Conservation (phyloP, 2,888 invertebrate species). For the Sarcophaga rosellei region DNA sequence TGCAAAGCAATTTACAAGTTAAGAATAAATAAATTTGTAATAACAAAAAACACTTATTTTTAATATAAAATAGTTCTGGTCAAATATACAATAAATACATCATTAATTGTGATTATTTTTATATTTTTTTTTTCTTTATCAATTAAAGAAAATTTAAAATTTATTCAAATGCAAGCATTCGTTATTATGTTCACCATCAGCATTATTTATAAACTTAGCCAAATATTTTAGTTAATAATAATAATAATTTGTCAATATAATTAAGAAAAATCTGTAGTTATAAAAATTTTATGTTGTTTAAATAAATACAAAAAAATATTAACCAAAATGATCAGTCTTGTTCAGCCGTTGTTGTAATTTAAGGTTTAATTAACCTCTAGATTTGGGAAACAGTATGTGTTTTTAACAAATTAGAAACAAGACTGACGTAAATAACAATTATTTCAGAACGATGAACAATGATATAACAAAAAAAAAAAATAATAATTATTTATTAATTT, state of each 20-base stretch:
- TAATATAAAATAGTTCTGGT: constrained; percentile 42
- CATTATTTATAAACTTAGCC: constrained; percentile 68
- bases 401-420: too few relatives aligned
- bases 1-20: neutral
- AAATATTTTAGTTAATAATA: constrained; percentile 50
- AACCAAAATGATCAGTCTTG: neutral
- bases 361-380: too few relatives aligned
- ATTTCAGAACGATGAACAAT: too few relatives aligned
- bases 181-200: constrained; percentile 51
- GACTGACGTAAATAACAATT: too few relatives aligned
- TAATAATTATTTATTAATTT: too few relatives aligned
- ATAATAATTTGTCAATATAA: constrained; percentile 14
- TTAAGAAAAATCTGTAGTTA: constrained; percentile 34
- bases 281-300: constrained; percentile 50
- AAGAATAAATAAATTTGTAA: neutral
- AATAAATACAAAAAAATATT: constrained; percentile 34
- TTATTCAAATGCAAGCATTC: constrained; percentile 54
- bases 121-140: constrained; percentile 12
- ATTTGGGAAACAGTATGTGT: too few relatives aligned
- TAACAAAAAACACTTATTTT: constrained; percentile 7
- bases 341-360: too few relatives aligned
- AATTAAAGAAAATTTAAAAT: constrained; percentile 19
- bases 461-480: too few relatives aligned
- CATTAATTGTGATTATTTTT: constrained; percentile 28
- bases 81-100: constrained; percentile 17